Base-by-base conservation (phyloP, 2,797 vertebrate genomes). In the Sebastes baramenuke region DNA sequence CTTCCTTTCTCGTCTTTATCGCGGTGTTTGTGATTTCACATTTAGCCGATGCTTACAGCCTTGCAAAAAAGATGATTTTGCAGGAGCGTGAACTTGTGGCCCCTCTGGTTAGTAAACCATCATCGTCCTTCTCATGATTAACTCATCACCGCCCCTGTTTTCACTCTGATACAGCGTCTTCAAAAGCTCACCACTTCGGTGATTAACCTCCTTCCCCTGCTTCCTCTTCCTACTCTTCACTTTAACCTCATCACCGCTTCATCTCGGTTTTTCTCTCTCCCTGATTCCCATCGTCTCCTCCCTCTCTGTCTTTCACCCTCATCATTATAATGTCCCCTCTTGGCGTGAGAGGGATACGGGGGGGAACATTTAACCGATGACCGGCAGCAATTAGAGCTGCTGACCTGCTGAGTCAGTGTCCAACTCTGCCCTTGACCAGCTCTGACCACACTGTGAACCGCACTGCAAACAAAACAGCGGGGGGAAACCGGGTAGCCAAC, bases 291-390 rank as follows among this genome's bases (percentile, higher is more conserved):
- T 66, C 32, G 1, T 11, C 55, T 58, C 64, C 29, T 34, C 34
- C 11, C 70, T 12, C 54, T 62, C 66, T 9, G 16, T 75, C 66
- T 80, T 73, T 82, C 77, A 67, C 67, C 67, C 86, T 87, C 81
- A 87, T 93, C 88, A 90, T 90, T 87, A 85, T 89, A 88, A 93
- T 88, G 79, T 90, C 77, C 64, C 34, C 8, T 24, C 85, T 81
- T 71, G n/a, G 83, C 46, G 7, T 85, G 81, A 87, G 82, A 80
- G 34, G 60, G 80, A 70, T 88, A 84, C 76, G 12, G 59, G 79
- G 42, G 82, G 68, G 73, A 68, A 67, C 84, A 88, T 88, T 92
- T 90, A 92, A 87, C 87, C 87, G 82, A 78, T 89, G 86, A 87
- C 90, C 72, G 10, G 67, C 84, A 76, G 85, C 86, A 88, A 93